A percentile compares a stretch with the other conserved stretches of the same genome.
phyloP scores from a whole-genome alignment of 2,888 invertebrate genomes.

The Drosophila meridionalis region DNA sequence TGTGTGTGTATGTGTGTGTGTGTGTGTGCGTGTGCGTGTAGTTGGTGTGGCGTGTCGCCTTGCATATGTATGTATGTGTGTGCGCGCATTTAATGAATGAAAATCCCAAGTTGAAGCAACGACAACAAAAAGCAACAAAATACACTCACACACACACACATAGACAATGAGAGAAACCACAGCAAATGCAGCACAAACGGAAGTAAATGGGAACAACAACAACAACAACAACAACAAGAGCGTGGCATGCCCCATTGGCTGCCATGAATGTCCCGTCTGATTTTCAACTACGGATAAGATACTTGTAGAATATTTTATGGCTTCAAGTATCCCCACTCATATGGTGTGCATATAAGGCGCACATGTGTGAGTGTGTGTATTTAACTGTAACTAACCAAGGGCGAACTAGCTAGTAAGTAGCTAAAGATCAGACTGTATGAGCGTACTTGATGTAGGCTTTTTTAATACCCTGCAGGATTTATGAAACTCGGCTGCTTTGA shows the following conservation, averaged over 20 bases:
- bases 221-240: constrained; percentile 45
- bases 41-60: constrained; percentile 46
- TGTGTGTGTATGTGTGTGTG: constrained; percentile 20
- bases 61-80: constrained; percentile 33
- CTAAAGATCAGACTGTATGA: neutral
- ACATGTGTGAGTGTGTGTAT: constrained; percentile 1
- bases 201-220: constrained; percentile 67
- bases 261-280: constrained; percentile 72
- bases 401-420: constrained; percentile 6
- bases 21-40: constrained; percentile 37
- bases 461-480: neutral
- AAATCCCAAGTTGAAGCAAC: constrained; percentile 68
- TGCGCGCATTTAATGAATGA: constrained; percentile 74
- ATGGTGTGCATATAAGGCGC: constrained; percentile 25
- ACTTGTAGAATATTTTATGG: constrained; percentile 56
- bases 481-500: neutral
- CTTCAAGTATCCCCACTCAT: constrained; percentile 53
- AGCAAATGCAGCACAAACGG: constrained; percentile 70
- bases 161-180: constrained; percentile 39
- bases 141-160: constrained; percentile 22
- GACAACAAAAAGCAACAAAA: constrained; percentile 55
- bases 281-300: constrained; percentile 74
- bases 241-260: constrained; percentile 47
- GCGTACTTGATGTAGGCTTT: neutral
- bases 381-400: constrained; percentile 7